Conservation (phyloP, 2,113 vertebrate genomes). For the Myotis davidii region DNA sequence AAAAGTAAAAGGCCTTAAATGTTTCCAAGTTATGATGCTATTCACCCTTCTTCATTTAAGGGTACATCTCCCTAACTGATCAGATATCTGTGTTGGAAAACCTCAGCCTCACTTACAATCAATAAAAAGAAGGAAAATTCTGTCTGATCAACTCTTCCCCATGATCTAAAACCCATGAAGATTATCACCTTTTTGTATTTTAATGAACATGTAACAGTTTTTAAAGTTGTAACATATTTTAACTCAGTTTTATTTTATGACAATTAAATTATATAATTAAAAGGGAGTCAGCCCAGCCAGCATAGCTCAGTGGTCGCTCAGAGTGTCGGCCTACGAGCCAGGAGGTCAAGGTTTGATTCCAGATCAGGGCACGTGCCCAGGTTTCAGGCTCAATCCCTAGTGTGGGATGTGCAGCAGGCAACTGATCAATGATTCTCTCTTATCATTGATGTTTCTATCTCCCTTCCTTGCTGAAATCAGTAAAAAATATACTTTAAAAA, state of each 20-base stretch:
- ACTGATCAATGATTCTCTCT: too few species aligned
- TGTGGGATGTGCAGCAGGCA: too few species aligned
- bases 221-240: not conserved
- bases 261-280: not conserved
- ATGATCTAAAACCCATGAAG: not conserved
- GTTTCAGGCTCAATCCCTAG: too few species aligned
- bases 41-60: not conserved
- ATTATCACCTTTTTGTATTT: not conserved
- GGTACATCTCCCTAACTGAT: not conserved
- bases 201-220: not conserved
- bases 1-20: not conserved
- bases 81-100: not conserved
- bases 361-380: too few species aligned
- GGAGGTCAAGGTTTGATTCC: too few species aligned
- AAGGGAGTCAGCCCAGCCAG: not conserved
- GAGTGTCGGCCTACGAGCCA: too few species aligned
- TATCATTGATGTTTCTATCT: too few species aligned
- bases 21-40: not conserved
- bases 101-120: not conserved
- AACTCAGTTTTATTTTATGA: constrained; percentile 1
- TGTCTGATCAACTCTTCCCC: not conserved
- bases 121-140: not conserved
- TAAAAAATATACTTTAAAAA: too few species aligned
- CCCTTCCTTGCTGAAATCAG: not conserved
- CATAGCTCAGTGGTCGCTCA: too few species aligned